Evolutionary conservation across 2,888 invertebrate species (phyloP), one percentile per base, ranked within the genome.

Genomic region (Tryphoninae sp.): DNA sequence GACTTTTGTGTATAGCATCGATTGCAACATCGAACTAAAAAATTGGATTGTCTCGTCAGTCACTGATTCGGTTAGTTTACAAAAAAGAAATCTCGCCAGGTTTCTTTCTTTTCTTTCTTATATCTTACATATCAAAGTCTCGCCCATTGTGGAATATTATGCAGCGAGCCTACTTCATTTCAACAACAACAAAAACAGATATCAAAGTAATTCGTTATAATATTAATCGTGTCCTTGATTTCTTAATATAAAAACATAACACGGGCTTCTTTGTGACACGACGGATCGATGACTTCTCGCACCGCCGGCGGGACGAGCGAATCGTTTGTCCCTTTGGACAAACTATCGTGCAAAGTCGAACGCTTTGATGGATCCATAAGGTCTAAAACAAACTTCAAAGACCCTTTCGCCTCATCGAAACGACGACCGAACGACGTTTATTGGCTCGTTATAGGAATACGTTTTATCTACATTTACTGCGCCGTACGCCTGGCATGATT

Each of bases 271-370:
- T 68, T 72, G 58, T 55, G 40, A 40, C 64, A 42, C 58, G 22
- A 65, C 16, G 59, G 26, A 53, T 69, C 68, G 19, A 69, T 26
- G 69, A 81, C 42, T 72, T 9, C 49, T 80, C 53, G 68, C 51
- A 64, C 67, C 75, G 78, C 83, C 79, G 75, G 78, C 78, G 68
- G 75, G 55, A 72, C 73, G 73, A 76, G 73, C 33, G 51, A 68
- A 65, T 64, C 78, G 49, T 83, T 68, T 53, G 16, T 72, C 9
- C 64, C n/a, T 69, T 64, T 45, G 23, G 49, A 55, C 59, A 13
- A 23, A 69, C 40, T 53, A 45, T 61, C 40, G 61, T 3, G 40
- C 68, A n/a, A 33, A 59, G 26, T 13, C 71, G 4, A 22, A 51
- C 19, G 59, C 53, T 74, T 71, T 55, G 49, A 62, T 69, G 49